These are phyloP conservation scores for Isurus oxyrinchus DNA, from an alignment of 2,113 vertebrate genomes.

Conservation along the genomic window DNA sequence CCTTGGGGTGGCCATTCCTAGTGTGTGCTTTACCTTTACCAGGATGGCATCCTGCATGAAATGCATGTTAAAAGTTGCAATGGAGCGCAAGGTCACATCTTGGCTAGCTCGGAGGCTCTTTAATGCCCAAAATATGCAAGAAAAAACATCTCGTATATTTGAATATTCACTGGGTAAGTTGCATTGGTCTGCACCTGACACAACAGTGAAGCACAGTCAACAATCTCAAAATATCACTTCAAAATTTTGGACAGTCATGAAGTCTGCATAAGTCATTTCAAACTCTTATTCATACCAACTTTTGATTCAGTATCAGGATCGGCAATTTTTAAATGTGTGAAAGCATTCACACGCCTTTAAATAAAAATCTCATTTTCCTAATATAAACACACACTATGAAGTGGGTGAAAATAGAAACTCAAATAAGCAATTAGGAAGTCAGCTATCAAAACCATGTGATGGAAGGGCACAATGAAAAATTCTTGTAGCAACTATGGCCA, in stretches of 20 bases:
- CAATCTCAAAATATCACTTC: background rate
- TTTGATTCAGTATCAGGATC: background rate
- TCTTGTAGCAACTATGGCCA: background rate
- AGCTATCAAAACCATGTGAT: background rate
- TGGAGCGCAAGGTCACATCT: background rate
- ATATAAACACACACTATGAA: too few relatives aligned
- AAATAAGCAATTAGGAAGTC: too few relatives aligned
- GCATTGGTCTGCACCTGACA: background rate
- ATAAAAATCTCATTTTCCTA: too few relatives aligned
- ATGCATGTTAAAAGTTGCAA: background rate
- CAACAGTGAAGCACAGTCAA: background rate
- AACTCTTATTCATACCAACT: background rate
- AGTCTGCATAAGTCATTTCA: too few relatives aligned
- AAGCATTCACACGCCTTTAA: background rate
- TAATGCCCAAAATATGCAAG: too few relatives aligned
- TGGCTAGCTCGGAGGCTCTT: background rate
- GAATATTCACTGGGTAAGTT: too few relatives aligned
- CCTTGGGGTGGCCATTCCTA: background rate
- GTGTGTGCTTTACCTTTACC: background rate
- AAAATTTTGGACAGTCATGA: too few relatives aligned
- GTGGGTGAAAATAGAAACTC: too few relatives aligned
- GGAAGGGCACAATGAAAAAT: background rate
- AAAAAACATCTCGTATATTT: too few relatives aligned
- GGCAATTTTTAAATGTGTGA: background rate
- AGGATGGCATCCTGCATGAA: background rate